Percentiles rank a stretch among this genome's conserved stretches.
These are phyloP conservation scores for Phymastichus coffea DNA, from an alignment of 1,140 invertebrate genomes.

Conservation along the genomic window DNA sequence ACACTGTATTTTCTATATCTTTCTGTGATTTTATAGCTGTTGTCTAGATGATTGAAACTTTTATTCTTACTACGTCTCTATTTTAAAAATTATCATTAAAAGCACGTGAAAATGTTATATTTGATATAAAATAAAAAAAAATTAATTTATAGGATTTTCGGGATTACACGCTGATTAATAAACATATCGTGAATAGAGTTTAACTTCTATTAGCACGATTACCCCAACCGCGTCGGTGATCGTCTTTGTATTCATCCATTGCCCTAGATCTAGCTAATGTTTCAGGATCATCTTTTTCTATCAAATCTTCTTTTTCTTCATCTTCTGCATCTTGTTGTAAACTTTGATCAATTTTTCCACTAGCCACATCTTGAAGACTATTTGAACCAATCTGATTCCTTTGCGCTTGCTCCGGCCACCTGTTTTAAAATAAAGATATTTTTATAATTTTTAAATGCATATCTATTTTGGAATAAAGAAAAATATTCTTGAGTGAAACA, in stretches of 20 bases:
- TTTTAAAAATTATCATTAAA: no score
- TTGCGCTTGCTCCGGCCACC: conserved; percentile 47
- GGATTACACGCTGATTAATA: no score
- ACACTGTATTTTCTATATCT: no score
- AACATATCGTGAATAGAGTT: no score
- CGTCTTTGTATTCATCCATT: conserved; percentile 93
- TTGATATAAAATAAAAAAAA: no score
- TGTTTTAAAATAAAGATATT: conserved; percentile 27
- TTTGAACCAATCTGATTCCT: conserved; percentile 35
- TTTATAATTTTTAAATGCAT: conserved; percentile 8
- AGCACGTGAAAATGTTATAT: no score
- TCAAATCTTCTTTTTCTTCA: conserved; percentile 58
- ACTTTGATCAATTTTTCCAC: conserved; percentile 8
- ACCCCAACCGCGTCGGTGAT: conserved; percentile 83
- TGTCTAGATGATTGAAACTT: no score
- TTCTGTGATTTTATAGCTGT: no score
- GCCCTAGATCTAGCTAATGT: conserved; percentile 65
- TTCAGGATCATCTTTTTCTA: conserved; percentile 78
- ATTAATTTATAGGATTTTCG: no score
- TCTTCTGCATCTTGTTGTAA: conserved; percentile 42
- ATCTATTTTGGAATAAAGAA: no score
- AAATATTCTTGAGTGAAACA: no score
- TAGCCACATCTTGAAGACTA: conserved; percentile 39
- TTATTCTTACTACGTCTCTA: no score
- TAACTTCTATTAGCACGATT: conserved; percentile 85